A percentile compares a stretch with the other conserved stretches of the same genome.
Conservation (phyloP, 2,888 invertebrate genomes). For the Leptarthrus brevirostris region DNA sequence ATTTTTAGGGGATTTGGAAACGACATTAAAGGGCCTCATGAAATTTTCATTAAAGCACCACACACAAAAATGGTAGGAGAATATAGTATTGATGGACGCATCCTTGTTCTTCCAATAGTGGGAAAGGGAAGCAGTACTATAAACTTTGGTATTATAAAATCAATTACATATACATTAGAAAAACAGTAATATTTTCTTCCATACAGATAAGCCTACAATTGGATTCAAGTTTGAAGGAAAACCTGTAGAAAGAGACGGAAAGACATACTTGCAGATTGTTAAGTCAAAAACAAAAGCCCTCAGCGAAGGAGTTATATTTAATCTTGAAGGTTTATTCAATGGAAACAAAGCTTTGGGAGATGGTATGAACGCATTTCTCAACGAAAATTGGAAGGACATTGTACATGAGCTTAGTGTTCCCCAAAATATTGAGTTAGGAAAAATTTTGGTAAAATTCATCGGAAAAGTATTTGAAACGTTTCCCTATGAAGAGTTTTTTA, state of each 20-base stretch:
- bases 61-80: constrained; percentile 60
- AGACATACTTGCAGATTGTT: constrained; percentile 60
- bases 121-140: constrained; percentile 60
- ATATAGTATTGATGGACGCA: constrained; percentile 66
- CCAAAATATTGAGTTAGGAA: not conserved
- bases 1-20: constrained; percentile 35
- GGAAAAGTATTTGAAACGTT: constrained; percentile 59
- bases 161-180: not conserved
- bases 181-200: not conserved
- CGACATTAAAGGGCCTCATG: constrained; percentile 20
- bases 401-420: not conserved
- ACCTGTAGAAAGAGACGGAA: constrained; percentile 58
- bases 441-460: too few species aligned
- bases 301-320: constrained; percentile 57
- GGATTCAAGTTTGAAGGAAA: constrained; percentile 54
- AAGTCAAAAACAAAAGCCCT: constrained; percentile 57
- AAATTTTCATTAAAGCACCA: not conserved
- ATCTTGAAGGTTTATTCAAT: constrained; percentile 66
- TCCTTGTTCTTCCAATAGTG: constrained; percentile 63
- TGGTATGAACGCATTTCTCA: constrained; percentile 67
- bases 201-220: constrained; percentile 46
- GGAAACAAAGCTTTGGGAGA: constrained; percentile 67
- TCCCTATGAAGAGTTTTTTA: constrained; percentile 59
- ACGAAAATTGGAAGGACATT: constrained; percentile 67
- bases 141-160: constrained; percentile 56